These are phyloP conservation scores for Eurytoma adleriae DNA, from an alignment of 2,888 invertebrate genomes.

Conservation along the genomic window DNA sequence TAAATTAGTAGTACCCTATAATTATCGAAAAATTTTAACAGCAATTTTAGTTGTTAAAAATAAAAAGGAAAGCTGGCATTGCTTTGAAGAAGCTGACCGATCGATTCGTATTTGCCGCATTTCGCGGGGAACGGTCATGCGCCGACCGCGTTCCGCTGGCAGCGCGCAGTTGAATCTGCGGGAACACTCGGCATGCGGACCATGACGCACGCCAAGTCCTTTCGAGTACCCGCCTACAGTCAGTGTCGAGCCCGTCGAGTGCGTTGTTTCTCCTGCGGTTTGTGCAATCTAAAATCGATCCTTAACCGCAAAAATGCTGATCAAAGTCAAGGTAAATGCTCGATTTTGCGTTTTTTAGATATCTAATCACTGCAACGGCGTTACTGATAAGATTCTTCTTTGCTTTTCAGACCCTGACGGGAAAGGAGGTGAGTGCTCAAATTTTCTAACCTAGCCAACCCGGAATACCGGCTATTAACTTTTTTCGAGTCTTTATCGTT, in stretches of 20 bases:
- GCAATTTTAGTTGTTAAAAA: neutral
- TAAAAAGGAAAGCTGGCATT: neutral
- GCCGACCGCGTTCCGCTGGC: constrained; percentile 1
- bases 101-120: constrained; percentile 44
- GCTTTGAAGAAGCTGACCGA: neutral
- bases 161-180: neutral
- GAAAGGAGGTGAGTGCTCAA: constrained; percentile 82
- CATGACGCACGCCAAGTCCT: constrained; percentile 32
- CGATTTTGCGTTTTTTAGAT: constrained; percentile 53
- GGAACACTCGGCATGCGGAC: constrained; percentile 13
- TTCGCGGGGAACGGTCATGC: constrained; percentile 27
- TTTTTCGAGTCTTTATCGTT: constrained; percentile 25
- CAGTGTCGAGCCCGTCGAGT: constrained; percentile 18
- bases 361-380: constrained; percentile 14
- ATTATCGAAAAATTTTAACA: too few species aligned
- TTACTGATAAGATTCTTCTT: constrained; percentile 59
- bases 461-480: constrained; percentile 45
- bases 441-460: constrained; percentile 52
- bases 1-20: too few species aligned
- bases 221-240: constrained; percentile 1
- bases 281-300: constrained; percentile 6
- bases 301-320: constrained; percentile 81
- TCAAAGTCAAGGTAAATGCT: constrained; percentile 86
- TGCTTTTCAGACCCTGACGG: constrained; percentile 87
- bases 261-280: constrained; percentile 18